A percentile compares a stretch with the other conserved stretches of the same genome.
Evolutionary conservation across 1,140 invertebrate species (phyloP).

Genomic region (Cotesia vestalis): DNA sequence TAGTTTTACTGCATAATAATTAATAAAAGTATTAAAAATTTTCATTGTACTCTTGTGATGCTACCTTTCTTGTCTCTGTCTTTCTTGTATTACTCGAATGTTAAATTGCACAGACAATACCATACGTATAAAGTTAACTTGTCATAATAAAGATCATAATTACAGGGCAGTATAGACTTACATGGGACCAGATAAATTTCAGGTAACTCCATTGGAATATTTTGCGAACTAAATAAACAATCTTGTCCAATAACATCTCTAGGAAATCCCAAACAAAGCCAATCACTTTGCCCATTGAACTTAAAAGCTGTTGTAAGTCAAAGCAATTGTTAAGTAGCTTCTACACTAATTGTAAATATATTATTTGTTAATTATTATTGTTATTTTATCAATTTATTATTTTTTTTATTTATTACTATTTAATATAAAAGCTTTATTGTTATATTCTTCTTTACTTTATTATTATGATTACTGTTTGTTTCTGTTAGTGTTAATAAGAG

Average conservation of each 20-base stretch:
- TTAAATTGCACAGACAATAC: no score
- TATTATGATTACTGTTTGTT: no score
- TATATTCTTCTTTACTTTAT: no score
- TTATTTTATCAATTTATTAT: no score
- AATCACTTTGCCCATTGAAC: conserved; percentile 44
- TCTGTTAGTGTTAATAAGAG: no score
- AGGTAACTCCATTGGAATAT: conserved; percentile 44
- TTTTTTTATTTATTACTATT: no score
- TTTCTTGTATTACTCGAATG: conserved; percentile 1
- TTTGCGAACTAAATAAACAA: conserved; percentile 47
- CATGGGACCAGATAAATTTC: conserved; percentile 46
- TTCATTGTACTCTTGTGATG: conserved; percentile 36
- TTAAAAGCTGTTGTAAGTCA: conserved; percentile 19
- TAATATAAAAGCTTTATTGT: no score
- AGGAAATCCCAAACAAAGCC: conserved; percentile 41
- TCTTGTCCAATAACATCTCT: conserved; percentile 43
- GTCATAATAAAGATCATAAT: conserved; percentile 30
- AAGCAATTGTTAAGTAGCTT: conserved; percentile 25
- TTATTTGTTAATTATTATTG: no score
- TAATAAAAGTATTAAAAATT: conserved; percentile 44
- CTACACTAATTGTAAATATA: background rate
- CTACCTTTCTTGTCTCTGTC: conserved; percentile 5
- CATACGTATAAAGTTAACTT: conserved; percentile 25
- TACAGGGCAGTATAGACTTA: conserved; percentile 50
- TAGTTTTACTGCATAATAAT: conserved; percentile 47